A percentile compares a stretch with the other conserved stretches of the same genome.
Conservation (phyloP, 2,113 vertebrate species). For the Chaetura pelagica region DNA sequence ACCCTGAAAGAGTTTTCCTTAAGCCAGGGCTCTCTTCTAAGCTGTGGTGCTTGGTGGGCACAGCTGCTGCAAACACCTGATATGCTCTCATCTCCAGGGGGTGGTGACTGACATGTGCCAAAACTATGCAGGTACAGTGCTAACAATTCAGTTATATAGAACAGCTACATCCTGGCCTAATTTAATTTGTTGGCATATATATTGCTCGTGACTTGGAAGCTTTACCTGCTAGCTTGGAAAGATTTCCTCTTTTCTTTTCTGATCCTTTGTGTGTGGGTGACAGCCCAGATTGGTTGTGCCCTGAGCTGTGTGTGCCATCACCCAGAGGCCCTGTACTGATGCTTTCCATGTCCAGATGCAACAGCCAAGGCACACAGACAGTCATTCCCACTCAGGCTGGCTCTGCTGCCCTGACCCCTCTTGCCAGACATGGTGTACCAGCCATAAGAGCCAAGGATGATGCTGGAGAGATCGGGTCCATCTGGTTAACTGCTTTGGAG, state of each 20-base stretch:
- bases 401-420: not conserved
- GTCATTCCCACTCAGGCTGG: accelerated
- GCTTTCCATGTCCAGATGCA: not conserved
- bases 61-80: not conserved
- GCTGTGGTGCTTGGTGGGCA: accelerated
- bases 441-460: not conserved
- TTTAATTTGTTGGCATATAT: not conserved
- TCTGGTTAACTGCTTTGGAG: not conserved
- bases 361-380: not conserved
- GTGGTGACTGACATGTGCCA: not conserved
- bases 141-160: not conserved
- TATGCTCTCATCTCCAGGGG: accelerated
- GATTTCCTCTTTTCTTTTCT: not conserved
- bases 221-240: not conserved
- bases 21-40: not conserved
- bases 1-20: not conserved
- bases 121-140: not conserved
- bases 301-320: not conserved
- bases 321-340: not conserved
- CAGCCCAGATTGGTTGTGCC: not conserved
- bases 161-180: not conserved
- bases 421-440: accelerated
- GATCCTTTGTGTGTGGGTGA: not conserved
- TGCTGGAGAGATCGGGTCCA: not conserved
- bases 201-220: not conserved